Evolutionary conservation across 53 echinoderm and acorn worm genomes (phyloP).

Genomic region (Antedon mediterranea): DNA sequence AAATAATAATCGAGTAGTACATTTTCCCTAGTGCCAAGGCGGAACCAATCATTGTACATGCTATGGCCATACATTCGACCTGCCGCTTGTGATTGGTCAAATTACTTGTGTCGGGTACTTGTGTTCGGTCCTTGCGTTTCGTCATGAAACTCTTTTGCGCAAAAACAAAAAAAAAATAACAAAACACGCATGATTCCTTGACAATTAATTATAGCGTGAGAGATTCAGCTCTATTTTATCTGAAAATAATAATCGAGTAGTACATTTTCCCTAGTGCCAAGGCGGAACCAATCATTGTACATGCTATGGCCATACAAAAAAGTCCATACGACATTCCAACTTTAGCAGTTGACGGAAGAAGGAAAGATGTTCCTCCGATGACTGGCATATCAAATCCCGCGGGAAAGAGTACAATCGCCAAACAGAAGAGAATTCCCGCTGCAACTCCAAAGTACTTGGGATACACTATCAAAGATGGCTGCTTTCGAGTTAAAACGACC

Average conservation of each 20-base stretch:
- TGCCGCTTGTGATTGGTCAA: too few relatives aligned
- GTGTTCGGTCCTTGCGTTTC: too few relatives aligned
- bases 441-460: constrained; percentile 83
- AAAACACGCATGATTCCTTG: not conserved
- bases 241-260: constrained; percentile 86
- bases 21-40: constrained; percentile 85
- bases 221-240: constrained; percentile 22
- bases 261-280: constrained; percentile 91
- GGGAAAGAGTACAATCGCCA: constrained; percentile 90
- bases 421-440: constrained; percentile 77
- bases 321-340: constrained; percentile 86
- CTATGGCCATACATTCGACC: constrained; percentile 82
- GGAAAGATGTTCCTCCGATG: constrained; percentile 78
- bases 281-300: constrained; percentile 76
- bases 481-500: constrained; percentile 66
- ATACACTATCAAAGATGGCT: constrained; percentile 54
- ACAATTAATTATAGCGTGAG: too few relatives aligned
- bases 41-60: constrained; percentile 77
- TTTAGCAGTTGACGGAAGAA: constrained; percentile 78
- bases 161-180: too few relatives aligned
- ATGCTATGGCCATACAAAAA: constrained; percentile 81
- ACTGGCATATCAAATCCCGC: constrained; percentile 83
- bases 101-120: too few relatives aligned
- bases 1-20: constrained; percentile 94
- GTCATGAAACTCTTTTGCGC: too few relatives aligned